A percentile compares a stretch with the other conserved stretches of the same genome.
Evolutionary conservation across 2,113 vertebrate species (phyloP).

Genomic region (Vicugna pacos): DNA sequence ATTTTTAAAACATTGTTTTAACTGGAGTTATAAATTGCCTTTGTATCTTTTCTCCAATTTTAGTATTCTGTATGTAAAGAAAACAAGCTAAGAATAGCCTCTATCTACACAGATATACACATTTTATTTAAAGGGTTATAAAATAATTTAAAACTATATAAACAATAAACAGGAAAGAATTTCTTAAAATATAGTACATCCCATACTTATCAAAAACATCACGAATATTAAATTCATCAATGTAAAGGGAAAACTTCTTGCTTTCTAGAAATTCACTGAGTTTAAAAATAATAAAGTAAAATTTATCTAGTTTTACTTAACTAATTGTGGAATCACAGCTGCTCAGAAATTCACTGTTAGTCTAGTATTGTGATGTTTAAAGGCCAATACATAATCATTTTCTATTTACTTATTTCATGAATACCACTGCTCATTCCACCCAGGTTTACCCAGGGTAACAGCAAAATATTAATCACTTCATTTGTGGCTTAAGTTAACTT

Average conservation of each 20-base stretch:
- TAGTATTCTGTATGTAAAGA: background rate
- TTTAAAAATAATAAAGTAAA: constrained; percentile 45
- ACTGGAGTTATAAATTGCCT: constrained; percentile 32
- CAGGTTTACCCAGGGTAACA: constrained; percentile 40
- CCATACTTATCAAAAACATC: background rate
- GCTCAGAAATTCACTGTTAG: background rate
- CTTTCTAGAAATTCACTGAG: constrained; percentile 49
- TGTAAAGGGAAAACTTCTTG: background rate
- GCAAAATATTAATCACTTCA: constrained; percentile 59
- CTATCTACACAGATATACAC: background rate
- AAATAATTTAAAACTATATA: background rate
- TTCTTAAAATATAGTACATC: background rate
- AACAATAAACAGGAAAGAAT: background rate
- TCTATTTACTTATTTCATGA: constrained; percentile 49
- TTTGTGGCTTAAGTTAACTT: constrained; percentile 51
- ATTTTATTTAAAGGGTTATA: constrained; percentile 15
- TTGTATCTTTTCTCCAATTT: constrained; percentile 10
- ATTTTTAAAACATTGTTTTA: background rate
- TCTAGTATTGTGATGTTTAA: background rate
- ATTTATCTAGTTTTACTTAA: constrained; percentile 20
- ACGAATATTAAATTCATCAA: constrained; percentile 20
- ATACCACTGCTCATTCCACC: constrained; percentile 20
- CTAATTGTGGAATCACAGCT: constrained; percentile 1
- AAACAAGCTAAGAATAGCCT: constrained; percentile 39
- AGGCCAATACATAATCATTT: constrained; percentile 16